Base-by-base conservation (phyloP, 1,140 invertebrate genomes). In the Apis dorsata region DNA sequence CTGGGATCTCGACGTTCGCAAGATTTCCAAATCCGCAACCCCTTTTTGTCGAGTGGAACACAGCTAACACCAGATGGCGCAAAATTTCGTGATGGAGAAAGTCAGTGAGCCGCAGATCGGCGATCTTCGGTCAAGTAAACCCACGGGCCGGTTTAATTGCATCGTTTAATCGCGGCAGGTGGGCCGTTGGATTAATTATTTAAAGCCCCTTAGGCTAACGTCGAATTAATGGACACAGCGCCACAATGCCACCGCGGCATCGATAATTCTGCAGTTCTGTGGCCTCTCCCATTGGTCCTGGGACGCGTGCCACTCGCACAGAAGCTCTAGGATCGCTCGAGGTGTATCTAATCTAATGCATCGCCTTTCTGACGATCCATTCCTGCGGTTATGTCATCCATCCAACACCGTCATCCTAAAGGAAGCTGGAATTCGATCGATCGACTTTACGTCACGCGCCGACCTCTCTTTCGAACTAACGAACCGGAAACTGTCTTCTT, bases 181-280 rank as follows among this genome's bases (percentile, higher is more conserved):
- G 66, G 71, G 65, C 69, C 81, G 77, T 70, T 68, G 81, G 86
- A 88, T 91, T 90, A 91, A 91, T 91, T 90, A 91, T 90, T 91
- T 91, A 89, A 90, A 91, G 71, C 86, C 90, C 89, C 88, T 88
- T 90, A 91, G 90, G 89, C 86, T 90, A 91, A 90, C 82, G 83
- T 84, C 85, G 83, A 91, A 91, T 88, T 91, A 91, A 90, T 90
- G 88, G 85, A 87, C 79, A 83, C 70, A 62, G 72, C 62, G 53
- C 86, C 81, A 80, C 88, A 89, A 88, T 89, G 82, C 73, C 79
- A 88, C 89, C 88, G 72, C 85, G 77, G 44, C 85, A 88, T 89
- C 88, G 89, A 89, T 91, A 89, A 90, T 91, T 90, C 89, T 83
- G 79, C 81, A 89, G 75, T 88, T 89, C 84, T 70, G 80, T 55